Evolutionary conservation across 2,797 vertebrate genomes (phyloP).

Genomic region (Apogon hyalosoma): DNA sequence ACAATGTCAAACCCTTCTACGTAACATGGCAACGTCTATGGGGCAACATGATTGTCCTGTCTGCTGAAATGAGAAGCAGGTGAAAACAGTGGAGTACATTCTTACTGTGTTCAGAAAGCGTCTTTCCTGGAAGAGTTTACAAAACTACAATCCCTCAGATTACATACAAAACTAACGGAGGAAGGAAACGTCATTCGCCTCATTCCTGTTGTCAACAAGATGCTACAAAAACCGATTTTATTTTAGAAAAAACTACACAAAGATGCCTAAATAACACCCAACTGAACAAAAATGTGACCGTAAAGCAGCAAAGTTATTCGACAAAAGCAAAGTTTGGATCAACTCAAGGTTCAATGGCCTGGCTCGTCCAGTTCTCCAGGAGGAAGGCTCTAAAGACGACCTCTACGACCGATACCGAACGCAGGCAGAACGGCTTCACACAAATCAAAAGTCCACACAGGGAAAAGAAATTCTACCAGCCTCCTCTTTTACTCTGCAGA

Average conservation of each 20-base stretch:
- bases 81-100: conserved; percentile 71
- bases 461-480: conserved; percentile 80
- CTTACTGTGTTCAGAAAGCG: conserved; percentile 60
- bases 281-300: conserved; percentile 57
- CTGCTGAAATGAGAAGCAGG: conserved; percentile 57
- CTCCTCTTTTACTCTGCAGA: conserved; percentile 68
- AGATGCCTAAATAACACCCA: conserved; percentile 62
- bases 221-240: conserved; percentile 72
- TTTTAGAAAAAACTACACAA: conserved; percentile 70
- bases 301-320: conserved; percentile 80
- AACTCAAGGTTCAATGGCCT: conserved; percentile 41
- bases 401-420: conserved; percentile 64
- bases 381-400: conserved; percentile 62
- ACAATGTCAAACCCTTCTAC: conserved; percentile 40
- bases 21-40: conserved; percentile 51
- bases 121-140: conserved; percentile 62
- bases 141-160: conserved; percentile 84
- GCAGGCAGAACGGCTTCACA: conserved; percentile 70
- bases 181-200: conserved; percentile 67
- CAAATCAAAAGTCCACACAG: conserved; percentile 71
- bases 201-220: conserved; percentile 48
- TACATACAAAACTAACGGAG: conserved; percentile 82
- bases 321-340: conserved; percentile 71
- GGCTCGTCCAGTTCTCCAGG: conserved; percentile 73
- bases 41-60: conserved; percentile 73